Base-by-base conservation (phyloP, 2,113 vertebrate genomes). In the Circaetus gallicus region DNA sequence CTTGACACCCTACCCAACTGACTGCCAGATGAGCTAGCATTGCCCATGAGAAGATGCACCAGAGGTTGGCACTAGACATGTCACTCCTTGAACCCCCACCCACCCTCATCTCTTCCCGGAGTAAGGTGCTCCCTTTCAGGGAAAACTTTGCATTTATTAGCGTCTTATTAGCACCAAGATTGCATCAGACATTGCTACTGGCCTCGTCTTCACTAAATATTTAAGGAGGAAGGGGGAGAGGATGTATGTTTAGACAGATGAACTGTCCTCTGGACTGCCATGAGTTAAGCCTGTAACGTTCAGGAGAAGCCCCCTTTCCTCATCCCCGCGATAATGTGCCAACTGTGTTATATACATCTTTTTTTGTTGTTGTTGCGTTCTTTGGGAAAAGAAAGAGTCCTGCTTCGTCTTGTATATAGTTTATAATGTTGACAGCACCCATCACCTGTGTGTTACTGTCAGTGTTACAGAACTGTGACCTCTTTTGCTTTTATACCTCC, bases 1-100 rank as follows among this genome's bases (percentile, higher is more conserved):
- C 97, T 99, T 69, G 99, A 99, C 96, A 99, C 99, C 3, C 98
- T 99, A 69, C 99, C 99, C 96, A 99, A 99, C 98, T 99, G 98
- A 99, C 88, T 80, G 24, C 42, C 56, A 31, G 42, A 58, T 40
- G 45, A 71, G 71, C 53, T 24, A 40, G 69, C 21, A 1, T 24
- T n/a, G 43, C 53, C 92, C 25, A 0, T 0, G 13, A 40, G 90
- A 82, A 53, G 77, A 67, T 3, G 62, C 66, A 34, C 62, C 92
- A 56, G 90, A 70, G 62, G 67, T 9, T 81, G 88, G 94, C 86
- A 81, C 89, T 24, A n/a, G 36, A 16, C 13, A 15, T 13, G 31
- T 73, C 61, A 11, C 36, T 67, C 81, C 74, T 32, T 9, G 15
- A 92, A 24, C 18, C 36, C 25, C 32, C 38, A 36, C 8, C 4